Evolutionary conservation across 2,113 vertebrate genomes (phyloP).

Genomic region (Halichoeres trimaculatus): DNA sequence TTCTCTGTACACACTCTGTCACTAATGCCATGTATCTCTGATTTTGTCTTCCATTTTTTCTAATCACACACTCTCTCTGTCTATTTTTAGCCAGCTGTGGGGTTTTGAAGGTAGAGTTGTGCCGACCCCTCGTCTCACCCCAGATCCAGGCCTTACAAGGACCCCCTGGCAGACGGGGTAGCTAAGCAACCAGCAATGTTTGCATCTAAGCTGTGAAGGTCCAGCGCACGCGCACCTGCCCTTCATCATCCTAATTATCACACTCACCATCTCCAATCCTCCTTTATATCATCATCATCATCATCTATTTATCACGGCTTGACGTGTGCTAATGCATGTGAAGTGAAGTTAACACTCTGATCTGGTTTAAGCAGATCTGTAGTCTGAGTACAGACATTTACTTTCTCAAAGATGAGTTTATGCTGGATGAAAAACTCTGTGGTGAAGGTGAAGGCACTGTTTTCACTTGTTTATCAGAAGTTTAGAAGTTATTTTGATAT

Average conservation of each 20-base stretch:
- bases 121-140: constrained; percentile 74
- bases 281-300: constrained; percentile 25
- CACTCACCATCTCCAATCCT: constrained; percentile 17
- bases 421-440: too few species aligned
- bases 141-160: constrained; percentile 80
- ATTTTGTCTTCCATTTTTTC: constrained; percentile 35
- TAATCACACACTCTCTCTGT: background rate
- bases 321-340: background rate
- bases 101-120: constrained; percentile 71
- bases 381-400: background rate
- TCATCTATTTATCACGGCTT: background rate
- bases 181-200: constrained; percentile 69
- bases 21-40: constrained; percentile 57
- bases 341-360: background rate
- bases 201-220: constrained; percentile 77
- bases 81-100: constrained; percentile 69
- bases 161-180: constrained; percentile 63
- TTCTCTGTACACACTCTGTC: constrained; percentile 35
- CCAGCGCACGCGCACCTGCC: constrained; percentile 62
- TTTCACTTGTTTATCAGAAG: too few species aligned
- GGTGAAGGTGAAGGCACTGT: too few species aligned
- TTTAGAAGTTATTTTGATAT: too few species aligned
- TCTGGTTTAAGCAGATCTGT: background rate
- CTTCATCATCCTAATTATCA: constrained; percentile 74
- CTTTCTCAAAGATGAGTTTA: too few species aligned